Evolutionary conservation across 2,797 vertebrate genomes (phyloP).

Genomic region (Sternotherus odoratus): DNA sequence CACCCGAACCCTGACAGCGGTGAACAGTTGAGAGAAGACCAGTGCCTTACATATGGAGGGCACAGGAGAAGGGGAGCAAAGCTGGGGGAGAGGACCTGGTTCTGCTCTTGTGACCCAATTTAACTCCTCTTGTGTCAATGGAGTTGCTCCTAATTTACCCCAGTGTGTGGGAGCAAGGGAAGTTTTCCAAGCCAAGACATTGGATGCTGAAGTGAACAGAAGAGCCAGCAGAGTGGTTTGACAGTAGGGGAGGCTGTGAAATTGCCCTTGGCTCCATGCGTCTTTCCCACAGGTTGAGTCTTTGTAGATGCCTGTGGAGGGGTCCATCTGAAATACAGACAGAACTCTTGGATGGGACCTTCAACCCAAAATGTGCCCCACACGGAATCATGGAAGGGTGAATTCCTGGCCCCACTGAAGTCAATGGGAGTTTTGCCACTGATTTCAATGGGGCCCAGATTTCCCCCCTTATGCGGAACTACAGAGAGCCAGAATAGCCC

Average conservation of each 20-base stretch:
- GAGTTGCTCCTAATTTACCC: background rate
- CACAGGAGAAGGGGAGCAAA: background rate
- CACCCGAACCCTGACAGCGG: too few species aligned
- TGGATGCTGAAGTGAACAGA: background rate
- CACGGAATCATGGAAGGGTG: background rate
- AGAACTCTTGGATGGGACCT: background rate
- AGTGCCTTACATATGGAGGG: background rate
- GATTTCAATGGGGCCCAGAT: background rate
- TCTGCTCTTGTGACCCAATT: background rate
- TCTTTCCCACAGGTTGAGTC: too few species aligned
- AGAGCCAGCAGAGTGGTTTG: too few species aligned
- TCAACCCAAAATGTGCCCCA: background rate
- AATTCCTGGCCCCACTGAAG: background rate
- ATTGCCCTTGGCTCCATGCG: too few species aligned
- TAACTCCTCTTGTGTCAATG: background rate
- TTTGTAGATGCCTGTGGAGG: too few species aligned
- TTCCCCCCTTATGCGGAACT: background rate
- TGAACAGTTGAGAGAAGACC: background rate
- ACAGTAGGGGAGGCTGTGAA: too few species aligned
- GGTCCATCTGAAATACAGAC: too few species aligned
- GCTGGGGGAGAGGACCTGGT: background rate
- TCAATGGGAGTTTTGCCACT: background rate
- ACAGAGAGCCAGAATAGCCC: background rate
- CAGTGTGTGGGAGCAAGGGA: background rate
- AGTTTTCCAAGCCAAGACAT: background rate